Evolutionary conservation across 35 echinoderm and acorn worm species (phyloP), one percentile per base, ranked within the genome.

Genomic region (Ophioderma brevispina): DNA sequence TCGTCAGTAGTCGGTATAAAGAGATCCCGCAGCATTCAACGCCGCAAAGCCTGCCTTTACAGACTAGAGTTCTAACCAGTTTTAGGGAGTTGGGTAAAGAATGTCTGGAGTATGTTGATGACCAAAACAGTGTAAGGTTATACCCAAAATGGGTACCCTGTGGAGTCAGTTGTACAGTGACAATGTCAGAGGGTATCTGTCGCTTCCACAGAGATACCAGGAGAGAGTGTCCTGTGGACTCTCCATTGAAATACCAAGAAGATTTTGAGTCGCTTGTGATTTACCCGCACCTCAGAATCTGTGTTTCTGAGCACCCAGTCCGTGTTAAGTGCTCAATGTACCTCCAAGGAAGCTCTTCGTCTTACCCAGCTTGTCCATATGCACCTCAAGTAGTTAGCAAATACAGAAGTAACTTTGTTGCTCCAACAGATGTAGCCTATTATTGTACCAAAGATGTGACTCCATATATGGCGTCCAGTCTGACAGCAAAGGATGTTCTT

Each of bases 331-430:
- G n/a, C n/a, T n/a, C n/a, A n/a, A 82, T 86, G 59, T 98, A 87
- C 84, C 56, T 93, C 13, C 79, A 89, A 19, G 91, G 93, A 15
- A 92, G 92, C 14, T 64, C 39, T 4, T 63, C 75, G 1, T 79
- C 90, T 11, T 92, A 93, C 37, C 97, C 97, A 32, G 90, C 97
- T 0, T 99, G 97, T 80, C 93, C 93, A 28, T 36, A 80, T 13
- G 82, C 87, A n/a, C 93, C 97, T 1, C 30, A 39, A 32, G 89
- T 99, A 32, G 80, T 91, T 13, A 55, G 79, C 25, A 79, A 64
- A 13, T 95, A 84, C 39, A 94, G 93, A 4, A 56, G 85, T 18
- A 75, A n/a, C 14, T 25, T 3, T 0, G 38, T 43, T 1, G 81
- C 88, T 19, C 46, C 81, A 11, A 85, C 87, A 4, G 55, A 41